Evolutionary conservation across 1,140 invertebrate genomes (phyloP).

Genomic region (Diabrotica virgifera): DNA sequence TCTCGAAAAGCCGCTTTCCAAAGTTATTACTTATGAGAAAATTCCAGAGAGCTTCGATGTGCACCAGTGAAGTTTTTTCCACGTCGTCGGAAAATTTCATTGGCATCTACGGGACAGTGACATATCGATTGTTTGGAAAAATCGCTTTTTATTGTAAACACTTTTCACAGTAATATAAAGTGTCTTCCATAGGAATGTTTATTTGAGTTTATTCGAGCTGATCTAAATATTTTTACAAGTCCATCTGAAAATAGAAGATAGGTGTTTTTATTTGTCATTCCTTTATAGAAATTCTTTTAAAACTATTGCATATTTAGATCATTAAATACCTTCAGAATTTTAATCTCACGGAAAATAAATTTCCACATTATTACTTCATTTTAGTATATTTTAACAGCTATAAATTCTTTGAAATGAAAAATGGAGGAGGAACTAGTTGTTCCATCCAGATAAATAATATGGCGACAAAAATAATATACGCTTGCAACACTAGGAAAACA

Average conservation of each 20-base stretch:
- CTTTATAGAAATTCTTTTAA: background rate
- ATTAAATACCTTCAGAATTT: too few species aligned
- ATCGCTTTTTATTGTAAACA: constrained; percentile 6
- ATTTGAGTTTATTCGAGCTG: constrained; percentile 4
- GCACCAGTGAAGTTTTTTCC: background rate
- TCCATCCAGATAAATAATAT: too few species aligned
- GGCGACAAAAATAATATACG: too few species aligned
- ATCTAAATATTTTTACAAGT: constrained; percentile 6
- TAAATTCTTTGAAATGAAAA: too few species aligned
- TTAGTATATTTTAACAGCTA: too few species aligned
- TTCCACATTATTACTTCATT: too few species aligned
- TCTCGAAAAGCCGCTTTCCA: background rate
- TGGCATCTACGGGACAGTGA: constrained; percentile 7
- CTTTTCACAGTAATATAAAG: constrained; percentile 1
- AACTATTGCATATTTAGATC: too few species aligned
- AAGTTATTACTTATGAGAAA: background rate
- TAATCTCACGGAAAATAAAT: too few species aligned
- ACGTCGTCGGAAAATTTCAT: background rate
- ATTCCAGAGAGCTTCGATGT: background rate
- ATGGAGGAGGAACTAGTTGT: too few species aligned
- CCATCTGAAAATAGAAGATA: constrained; percentile 17
- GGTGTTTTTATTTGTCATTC: background rate
- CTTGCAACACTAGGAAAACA: too few species aligned
- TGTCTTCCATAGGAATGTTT: constrained; percentile 6
- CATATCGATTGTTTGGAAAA: constrained; percentile 12